A percentile compares a stretch with the other conserved stretches of the same genome.
phyloP scores from a whole-genome alignment of 1,140 invertebrate species.

The Bombus waltoni region DNA sequence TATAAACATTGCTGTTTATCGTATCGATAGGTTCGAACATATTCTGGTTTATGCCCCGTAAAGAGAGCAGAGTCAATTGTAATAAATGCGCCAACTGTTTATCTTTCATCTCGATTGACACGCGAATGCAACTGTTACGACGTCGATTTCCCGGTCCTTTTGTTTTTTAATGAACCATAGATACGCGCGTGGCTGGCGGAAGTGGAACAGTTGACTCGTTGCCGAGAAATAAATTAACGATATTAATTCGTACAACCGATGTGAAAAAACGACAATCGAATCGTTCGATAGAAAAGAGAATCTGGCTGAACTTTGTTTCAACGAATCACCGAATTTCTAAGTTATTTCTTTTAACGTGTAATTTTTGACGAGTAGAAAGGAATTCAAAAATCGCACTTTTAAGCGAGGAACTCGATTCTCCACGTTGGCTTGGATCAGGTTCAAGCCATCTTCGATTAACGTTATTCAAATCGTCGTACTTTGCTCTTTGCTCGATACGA shows the following conservation, averaged over 20 bases:
- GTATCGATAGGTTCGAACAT: not conserved
- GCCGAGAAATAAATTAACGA: not conserved
- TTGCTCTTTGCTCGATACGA: too few relatives aligned
- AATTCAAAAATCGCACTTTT: too few relatives aligned
- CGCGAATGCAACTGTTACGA: not conserved
- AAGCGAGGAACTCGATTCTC: too few relatives aligned
- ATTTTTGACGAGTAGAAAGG: too few relatives aligned
- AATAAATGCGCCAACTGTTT: slow-evolving; percentile 9
- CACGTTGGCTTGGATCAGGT: too few relatives aligned
- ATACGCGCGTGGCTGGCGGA: not conserved
- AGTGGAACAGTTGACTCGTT: not conserved
- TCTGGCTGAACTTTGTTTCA: too few relatives aligned
- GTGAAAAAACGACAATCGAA: not conserved
- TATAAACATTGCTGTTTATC: not conserved
- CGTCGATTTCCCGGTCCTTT: not conserved
- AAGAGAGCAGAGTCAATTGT: not conserved
- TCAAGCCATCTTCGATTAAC: too few relatives aligned
- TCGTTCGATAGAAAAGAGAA: not conserved
- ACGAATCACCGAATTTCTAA: too few relatives aligned
- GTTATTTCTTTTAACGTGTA: too few relatives aligned
- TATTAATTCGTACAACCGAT: not conserved
- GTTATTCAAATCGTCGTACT: too few relatives aligned
- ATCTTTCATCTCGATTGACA: not conserved
- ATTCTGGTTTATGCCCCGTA: not conserved
- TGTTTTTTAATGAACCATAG: not conserved